Evolutionary conservation across 1,140 invertebrate genomes (phyloP), one percentile per base, ranked within the genome.

Genomic region (Ooceraea biroi): DNA sequence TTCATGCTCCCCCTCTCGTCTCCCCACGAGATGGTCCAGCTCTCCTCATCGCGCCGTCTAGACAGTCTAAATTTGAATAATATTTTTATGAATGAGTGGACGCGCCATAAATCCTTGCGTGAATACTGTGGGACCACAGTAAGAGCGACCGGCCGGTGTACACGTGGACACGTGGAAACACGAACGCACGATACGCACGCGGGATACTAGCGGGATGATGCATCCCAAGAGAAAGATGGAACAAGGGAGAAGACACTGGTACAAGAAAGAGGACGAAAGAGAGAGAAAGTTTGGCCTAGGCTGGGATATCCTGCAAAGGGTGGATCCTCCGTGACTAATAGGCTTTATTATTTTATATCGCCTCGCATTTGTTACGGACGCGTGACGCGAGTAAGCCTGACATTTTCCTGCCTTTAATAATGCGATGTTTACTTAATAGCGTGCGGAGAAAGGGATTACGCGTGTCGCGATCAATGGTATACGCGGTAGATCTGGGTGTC

Each of bases 1-100:
- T 73, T 48, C 58, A 3, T 50, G 7, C 7, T 36, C 36, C 1
- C 36, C 65, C 52, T 27, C 41, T 57, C 80, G 46, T 50, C 7
- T 36, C 36, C 7, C 36, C 36, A 36, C 36, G 46, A 69, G 50
- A 63, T 25, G 46, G 12, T 68, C 27, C 76, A 63, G 46, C 73
- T 60, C 74, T 65, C 74, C 77, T 80, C 61, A 84, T 85, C 80
- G 77, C 83, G 65, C 82, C 86, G 92, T 93, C 92, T 93, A 91
- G 92, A 93, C 92, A 87, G 91, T 94, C 91, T 92, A 93, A 94
- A 94, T 94, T 94, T 94, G 93, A 94, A 94, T 93, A 93, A 93
- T 94, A 94, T 93, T 94, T 93, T 94, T 93, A 94, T 94, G 93
- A 94, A 94, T 94, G 93, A 93, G 88, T 85, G 88, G 92, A 92